These are phyloP conservation scores for Psephotus haematonotus DNA, from an alignment of 2,113 vertebrate species.

Conservation along the genomic window DNA sequence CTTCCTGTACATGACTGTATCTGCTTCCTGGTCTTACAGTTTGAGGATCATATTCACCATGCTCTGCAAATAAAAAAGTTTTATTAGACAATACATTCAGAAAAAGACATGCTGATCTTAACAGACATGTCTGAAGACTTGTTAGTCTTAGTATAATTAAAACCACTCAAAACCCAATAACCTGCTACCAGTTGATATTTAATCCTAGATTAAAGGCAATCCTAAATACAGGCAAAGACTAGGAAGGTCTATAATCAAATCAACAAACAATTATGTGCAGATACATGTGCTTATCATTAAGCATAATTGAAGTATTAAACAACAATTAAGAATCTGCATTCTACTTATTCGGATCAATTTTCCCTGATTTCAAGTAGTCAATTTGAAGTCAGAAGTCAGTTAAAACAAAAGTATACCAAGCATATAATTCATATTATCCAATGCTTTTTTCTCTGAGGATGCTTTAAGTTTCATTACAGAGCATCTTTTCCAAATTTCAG, in stretches of 20 bases:
- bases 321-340: background rate
- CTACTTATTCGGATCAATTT: background rate
- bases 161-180: background rate
- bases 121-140: background rate
- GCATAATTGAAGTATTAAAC: background rate
- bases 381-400: background rate
- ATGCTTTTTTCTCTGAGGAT: background rate
- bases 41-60: conserved; percentile 97
- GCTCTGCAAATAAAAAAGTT: conserved; percentile 79
- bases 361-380: background rate
- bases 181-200: background rate
- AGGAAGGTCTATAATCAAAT: background rate
- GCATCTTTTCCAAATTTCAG: background rate
- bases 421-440: background rate
- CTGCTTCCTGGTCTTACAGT: conserved; percentile 95
- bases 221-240: background rate
- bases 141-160: background rate
- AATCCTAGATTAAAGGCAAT: background rate
- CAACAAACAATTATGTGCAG: background rate
- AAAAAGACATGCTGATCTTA: background rate
- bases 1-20: conserved; percentile 98
- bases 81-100: background rate
- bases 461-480: background rate
- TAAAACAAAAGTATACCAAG: background rate
- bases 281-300: background rate